These are phyloP conservation scores for Diaprepes abbreviatus DNA, from an alignment of 2,888 invertebrate species.

Conservation along the genomic window DNA sequence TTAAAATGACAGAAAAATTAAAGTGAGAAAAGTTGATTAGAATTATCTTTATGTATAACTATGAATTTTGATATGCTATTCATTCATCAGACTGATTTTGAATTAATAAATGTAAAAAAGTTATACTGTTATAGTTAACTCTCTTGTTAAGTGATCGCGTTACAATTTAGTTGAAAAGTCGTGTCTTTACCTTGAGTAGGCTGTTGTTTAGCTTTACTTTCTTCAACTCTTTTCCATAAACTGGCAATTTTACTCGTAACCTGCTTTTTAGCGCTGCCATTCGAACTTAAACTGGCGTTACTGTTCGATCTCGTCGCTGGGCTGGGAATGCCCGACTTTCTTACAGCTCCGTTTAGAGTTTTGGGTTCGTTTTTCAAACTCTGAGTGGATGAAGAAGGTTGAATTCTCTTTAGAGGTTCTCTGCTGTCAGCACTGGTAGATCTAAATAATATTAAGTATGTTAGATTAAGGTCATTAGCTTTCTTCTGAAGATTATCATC, in stretches of 20 bases:
- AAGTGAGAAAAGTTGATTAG: too few relatives aligned
- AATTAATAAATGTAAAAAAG: too few relatives aligned
- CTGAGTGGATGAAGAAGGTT: conserved; percentile 71
- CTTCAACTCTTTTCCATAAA: conserved; percentile 84
- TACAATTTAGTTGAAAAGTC: too few relatives aligned
- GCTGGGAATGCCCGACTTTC: conserved; percentile 57
- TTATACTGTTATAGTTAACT: too few relatives aligned
- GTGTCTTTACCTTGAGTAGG: conserved; percentile 33
- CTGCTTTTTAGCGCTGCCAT: conserved; percentile 71
- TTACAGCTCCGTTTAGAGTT: conserved; percentile 57
- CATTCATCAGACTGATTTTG: too few relatives aligned
- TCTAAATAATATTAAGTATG: too few relatives aligned
- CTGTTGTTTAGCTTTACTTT: conserved; percentile 72
- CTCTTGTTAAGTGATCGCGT: too few relatives aligned
- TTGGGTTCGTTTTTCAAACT: conserved; percentile 70
- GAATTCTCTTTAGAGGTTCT: conserved; percentile 63
- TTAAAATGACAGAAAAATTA: too few relatives aligned
- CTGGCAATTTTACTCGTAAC: conserved; percentile 85
- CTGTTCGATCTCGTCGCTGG: conserved; percentile 64
- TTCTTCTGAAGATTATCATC: too few relatives aligned
- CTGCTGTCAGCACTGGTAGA: conserved; percentile 66
- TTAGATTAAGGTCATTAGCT: too few relatives aligned
- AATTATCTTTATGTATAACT: too few relatives aligned
- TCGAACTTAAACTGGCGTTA: conserved; percentile 71
- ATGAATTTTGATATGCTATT: too few relatives aligned